Percentiles rank a stretch among this genome's conserved stretches.
Evolutionary conservation across 2,888 invertebrate genomes (phyloP).

Genomic region (Xylophagus ater): DNA sequence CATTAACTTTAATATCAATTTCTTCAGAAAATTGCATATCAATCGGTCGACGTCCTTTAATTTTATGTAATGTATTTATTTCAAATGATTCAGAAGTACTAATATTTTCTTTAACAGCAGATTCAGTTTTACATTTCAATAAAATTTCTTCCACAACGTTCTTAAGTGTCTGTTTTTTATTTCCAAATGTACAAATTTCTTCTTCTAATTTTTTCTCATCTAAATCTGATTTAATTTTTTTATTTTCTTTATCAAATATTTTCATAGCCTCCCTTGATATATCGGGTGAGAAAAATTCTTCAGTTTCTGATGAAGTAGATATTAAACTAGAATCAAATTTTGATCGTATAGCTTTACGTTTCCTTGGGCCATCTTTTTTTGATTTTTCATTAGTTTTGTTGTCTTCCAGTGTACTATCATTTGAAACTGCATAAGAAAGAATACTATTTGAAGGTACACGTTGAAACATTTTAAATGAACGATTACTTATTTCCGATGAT

Average conservation of each 20-base stretch:
- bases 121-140: too few species aligned
- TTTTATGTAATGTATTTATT: too few species aligned
- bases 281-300: slow-evolving; percentile 12
- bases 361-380: slow-evolving; percentile 6
- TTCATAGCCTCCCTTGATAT: slow-evolving; percentile 1
- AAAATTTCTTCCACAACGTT: too few species aligned
- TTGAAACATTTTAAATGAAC: slow-evolving; percentile 7
- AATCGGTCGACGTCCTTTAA: too few species aligned
- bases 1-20: too few species aligned
- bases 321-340: slow-evolving; percentile 5
- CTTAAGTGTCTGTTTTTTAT: too few species aligned
- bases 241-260: slow-evolving; percentile 1
- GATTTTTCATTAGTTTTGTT: not conserved
- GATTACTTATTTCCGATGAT: not conserved
- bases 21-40: too few species aligned
- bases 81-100: too few species aligned
- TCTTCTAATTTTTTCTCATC: not conserved
- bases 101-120: too few species aligned
- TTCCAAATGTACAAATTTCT: too few species aligned
- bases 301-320: slow-evolving; percentile 6
- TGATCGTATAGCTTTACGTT: slow-evolving; percentile 11
- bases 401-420: too few species aligned
- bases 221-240: not conserved
- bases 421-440: not conserved
- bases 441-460: slow-evolving; percentile 7